Conservation (phyloP, 2,113 vertebrate genomes). For the Xenopus laevis region DNA sequence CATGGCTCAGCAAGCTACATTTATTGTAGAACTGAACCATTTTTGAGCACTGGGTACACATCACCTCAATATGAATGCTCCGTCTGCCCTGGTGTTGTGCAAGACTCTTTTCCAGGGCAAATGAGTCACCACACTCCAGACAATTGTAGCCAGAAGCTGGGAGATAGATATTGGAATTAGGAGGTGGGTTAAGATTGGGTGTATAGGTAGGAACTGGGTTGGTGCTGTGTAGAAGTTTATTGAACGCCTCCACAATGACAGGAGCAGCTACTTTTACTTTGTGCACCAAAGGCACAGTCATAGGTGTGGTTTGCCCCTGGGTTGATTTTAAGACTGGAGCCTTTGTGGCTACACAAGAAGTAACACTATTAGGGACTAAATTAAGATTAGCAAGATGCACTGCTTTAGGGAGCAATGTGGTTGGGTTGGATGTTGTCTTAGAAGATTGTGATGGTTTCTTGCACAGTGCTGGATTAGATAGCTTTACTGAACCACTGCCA, state of each 20-base stretch:
- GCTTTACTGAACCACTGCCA: slow-evolving; percentile 52
- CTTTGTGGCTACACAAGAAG: slow-evolving; percentile 79
- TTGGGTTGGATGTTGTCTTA: slow-evolving; percentile 45
- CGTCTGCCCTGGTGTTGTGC: slow-evolving; percentile 81
- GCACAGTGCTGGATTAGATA: slow-evolving; percentile 50
- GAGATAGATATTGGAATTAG: slow-evolving; percentile 75
- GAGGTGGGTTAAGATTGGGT: slow-evolving; percentile 84
- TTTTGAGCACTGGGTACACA: slow-evolving; percentile 85
- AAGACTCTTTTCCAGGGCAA: slow-evolving; percentile 88
- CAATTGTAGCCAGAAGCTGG: slow-evolving; percentile 86
- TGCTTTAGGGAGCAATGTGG: slow-evolving; percentile 85
- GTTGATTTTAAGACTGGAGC: slow-evolving; percentile 64
- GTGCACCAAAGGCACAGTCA: slow-evolving; percentile 86
- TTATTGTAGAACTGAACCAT: slow-evolving; percentile 90
- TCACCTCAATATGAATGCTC: slow-evolving; percentile 90
- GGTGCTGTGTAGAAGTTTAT: slow-evolving; percentile 79
- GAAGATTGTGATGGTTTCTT: slow-evolving; percentile 57
- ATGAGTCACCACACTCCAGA: slow-evolving; percentile 90
- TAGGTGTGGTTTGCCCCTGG: slow-evolving; percentile 66
- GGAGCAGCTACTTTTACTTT: slow-evolving; percentile 82
- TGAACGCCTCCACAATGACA: slow-evolving; percentile 74
- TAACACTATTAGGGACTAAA: slow-evolving; percentile 91
- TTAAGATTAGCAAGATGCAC: slow-evolving; percentile 95
- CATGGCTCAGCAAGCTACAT: slow-evolving; percentile 89
- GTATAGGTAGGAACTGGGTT: slow-evolving; percentile 90